phyloP scores from a whole-genome alignment of 2,888 invertebrate species.

The Melipona beecheii region DNA sequence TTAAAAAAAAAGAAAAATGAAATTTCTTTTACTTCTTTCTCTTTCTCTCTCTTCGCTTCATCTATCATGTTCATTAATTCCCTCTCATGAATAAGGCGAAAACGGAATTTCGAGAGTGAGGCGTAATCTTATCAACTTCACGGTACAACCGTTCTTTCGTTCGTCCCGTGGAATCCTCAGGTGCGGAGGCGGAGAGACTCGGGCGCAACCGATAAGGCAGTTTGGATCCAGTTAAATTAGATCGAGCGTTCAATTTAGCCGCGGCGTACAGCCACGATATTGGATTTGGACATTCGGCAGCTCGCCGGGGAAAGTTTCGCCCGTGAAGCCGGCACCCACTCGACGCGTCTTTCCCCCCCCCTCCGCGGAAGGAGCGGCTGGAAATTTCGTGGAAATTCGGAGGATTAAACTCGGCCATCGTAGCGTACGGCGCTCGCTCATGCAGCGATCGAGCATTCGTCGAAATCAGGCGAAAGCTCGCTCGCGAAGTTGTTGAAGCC shows the following conservation, averaged over 20 bases:
- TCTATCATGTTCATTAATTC: not conserved
- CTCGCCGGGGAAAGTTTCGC: not conserved
- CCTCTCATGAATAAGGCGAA: not conserved
- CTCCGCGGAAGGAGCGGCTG: not conserved
- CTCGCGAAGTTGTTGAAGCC: constrained; percentile 1
- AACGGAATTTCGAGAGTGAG: constrained; percentile 25
- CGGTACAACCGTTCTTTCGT: not conserved
- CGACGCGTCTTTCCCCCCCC: not conserved
- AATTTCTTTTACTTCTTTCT: not conserved
- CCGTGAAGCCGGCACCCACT: not conserved
- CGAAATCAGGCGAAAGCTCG: not conserved
- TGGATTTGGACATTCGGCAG: constrained; percentile 45
- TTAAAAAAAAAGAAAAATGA: too few species aligned
- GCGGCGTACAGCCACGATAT: constrained; percentile 26
- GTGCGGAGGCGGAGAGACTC: constrained; percentile 22
- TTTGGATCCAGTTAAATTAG: constrained; percentile 50
- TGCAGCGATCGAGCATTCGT: constrained; percentile 2
- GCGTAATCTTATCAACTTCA: constrained; percentile 33
- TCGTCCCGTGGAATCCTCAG: constrained; percentile 57
- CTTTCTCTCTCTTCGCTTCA: constrained; percentile 21
- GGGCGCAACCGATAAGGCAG: constrained; percentile 10
- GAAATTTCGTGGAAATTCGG: constrained; percentile 11
- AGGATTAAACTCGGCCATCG: constrained; percentile 9
- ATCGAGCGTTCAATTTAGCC: constrained; percentile 48
- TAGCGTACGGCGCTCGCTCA: not conserved